Base-by-base conservation (phyloP, 2,113 vertebrate genomes). In the Python bivittatus region DNA sequence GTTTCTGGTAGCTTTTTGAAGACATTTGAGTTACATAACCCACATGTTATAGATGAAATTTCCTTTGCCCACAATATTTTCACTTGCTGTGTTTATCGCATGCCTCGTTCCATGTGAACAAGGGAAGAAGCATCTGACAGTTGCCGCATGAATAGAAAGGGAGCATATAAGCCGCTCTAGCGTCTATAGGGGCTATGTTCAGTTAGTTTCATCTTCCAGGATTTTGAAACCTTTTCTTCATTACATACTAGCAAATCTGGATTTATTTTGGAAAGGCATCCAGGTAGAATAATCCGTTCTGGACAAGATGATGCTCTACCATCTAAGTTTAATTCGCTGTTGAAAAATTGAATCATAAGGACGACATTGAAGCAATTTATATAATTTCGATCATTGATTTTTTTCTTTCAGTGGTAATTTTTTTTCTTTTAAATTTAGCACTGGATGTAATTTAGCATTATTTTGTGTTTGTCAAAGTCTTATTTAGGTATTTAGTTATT, bases 71-170 rank as follows among this genome's bases (percentile, higher is more conserved):
- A 88, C 56, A 94, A 90, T 93, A 58, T 48, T 22, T 93, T 95
- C 95, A 38, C 88, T 92, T 91, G 9, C 88, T 94, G 1, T 91
- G 93, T 95, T 95, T 96, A 44, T 91, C 91, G 25, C 86, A 68
- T 52, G 79, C 42, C 86, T 90, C 72, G 57, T 93, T 94, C 53
- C 13, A 0, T 23, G 33, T 88, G 90, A 95, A 93, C 29, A 87
- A 93, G 88, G 58, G 61, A 86, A 87, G 90, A 86, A 89, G 95
- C 91, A 92, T 90, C 84, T 93, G 61, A n/a, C 94, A 92, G 92
- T 91, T 92, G 6, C 89, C 60, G 90, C 94, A 95, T 52, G 53
- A 91, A 61, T 15, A 86, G 58, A 4, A 5, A 84, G 23, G 42
- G 3, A 54, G 38, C 3, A 93, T 92, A 60, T 68, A 90, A 92